A percentile compares a stretch with the other conserved stretches of the same genome.
Evolutionary conservation across 2,888 invertebrate genomes (phyloP).

Genomic region (Schizaphis graminum): DNA sequence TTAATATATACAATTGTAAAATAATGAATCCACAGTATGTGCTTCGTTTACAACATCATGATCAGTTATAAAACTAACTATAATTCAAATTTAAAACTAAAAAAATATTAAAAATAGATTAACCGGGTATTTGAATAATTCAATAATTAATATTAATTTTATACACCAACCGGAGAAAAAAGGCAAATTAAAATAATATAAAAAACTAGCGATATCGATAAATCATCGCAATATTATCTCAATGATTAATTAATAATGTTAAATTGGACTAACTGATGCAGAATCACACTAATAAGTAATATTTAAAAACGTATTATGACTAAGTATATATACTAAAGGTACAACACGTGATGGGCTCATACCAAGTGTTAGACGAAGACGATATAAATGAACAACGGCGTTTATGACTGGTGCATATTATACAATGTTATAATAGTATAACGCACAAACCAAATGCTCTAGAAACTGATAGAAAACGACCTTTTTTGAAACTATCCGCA

Average conservation of each 20-base stretch:
- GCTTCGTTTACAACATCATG: neutral
- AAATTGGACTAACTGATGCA: neutral
- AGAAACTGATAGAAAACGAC: slow-evolving; percentile 22
- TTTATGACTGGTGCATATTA: neutral
- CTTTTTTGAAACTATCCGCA: slow-evolving; percentile 25
- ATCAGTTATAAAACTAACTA: neutral
- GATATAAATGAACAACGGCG: neutral
- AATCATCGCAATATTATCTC: neutral
- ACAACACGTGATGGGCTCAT: neutral
- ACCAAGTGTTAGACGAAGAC: neutral
- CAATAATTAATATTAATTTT: too few relatives aligned
- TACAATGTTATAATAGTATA: neutral
- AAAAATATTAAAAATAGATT: neutral
- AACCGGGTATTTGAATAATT: neutral
- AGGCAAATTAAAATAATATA: neutral
- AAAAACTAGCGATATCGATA: neutral
- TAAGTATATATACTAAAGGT: too few relatives aligned
- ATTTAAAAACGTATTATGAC: neutral
- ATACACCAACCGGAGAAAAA: neutral
- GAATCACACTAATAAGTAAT: neutral
- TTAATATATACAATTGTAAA: neutral
- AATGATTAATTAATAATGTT: neutral
- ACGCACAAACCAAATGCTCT: neutral
- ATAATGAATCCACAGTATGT: neutral
- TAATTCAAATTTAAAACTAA: neutral